Evolutionary conservation across 2,797 vertebrate species (phyloP).

Genomic region (Poeciliopsis paucimaculata): DNA sequence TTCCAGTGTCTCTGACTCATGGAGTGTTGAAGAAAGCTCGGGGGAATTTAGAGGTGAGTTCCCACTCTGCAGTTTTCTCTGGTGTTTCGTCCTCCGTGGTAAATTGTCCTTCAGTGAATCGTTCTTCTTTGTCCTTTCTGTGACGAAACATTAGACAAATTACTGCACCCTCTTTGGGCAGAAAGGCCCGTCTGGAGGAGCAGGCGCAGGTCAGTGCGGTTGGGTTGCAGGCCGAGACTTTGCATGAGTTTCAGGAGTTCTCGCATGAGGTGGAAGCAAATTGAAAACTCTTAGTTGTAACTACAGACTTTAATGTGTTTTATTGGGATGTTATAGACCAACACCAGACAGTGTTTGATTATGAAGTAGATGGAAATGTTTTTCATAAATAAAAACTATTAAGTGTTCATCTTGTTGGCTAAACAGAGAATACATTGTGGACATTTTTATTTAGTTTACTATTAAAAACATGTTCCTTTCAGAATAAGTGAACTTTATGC

Average conservation of each 20-base stretch:
- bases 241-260: slow-evolving; percentile 59
- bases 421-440: not conserved
- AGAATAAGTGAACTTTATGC: not conserved
- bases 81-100: slow-evolving; percentile 5
- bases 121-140: slow-evolving; percentile 38
- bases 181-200: slow-evolving; percentile 73
- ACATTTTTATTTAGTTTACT: too few relatives aligned
- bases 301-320: not conserved
- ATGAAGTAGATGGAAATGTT: not conserved
- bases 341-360: not conserved
- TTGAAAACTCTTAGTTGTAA: not conserved
- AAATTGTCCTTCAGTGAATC: slow-evolving; percentile 34
- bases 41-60: slow-evolving; percentile 92
- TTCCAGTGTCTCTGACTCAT: slow-evolving; percentile 88
- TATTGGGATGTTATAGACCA: not conserved
- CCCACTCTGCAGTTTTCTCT: not conserved
- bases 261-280: slow-evolving; percentile 51
- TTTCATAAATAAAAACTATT: not conserved
- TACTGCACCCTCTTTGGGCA: slow-evolving; percentile 75
- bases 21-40: slow-evolving; percentile 92
- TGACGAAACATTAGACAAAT: slow-evolving; percentile 72
- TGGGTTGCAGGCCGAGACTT: slow-evolving; percentile 22
- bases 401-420: not conserved
- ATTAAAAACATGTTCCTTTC: not conserved
- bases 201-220: slow-evolving; percentile 76